These are phyloP conservation scores for Nibea albiflora DNA, from an alignment of 2,113 vertebrate species.

Conservation along the genomic window DNA sequence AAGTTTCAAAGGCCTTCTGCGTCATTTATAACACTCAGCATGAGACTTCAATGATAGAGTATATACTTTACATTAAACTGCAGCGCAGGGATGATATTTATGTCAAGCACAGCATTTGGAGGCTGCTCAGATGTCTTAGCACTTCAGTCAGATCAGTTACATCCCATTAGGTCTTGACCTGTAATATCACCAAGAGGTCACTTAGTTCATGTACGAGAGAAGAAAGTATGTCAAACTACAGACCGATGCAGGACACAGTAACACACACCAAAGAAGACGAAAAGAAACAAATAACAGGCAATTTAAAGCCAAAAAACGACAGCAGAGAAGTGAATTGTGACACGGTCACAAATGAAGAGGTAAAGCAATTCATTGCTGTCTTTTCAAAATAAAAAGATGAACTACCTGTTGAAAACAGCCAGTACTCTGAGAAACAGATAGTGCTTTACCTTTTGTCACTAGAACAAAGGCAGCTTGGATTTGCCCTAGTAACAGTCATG, in stretches of 20 bases:
- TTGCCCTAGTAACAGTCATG: not conserved
- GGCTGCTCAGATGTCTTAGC: not conserved
- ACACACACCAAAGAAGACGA: not conserved
- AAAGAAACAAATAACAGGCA: not conserved
- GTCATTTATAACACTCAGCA: not conserved
- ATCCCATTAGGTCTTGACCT: not conserved
- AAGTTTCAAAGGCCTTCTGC: not conserved
- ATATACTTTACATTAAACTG: not conserved
- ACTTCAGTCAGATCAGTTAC: conserved; percentile 14
- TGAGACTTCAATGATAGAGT: not conserved
- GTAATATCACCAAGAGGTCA: conserved; percentile 1
- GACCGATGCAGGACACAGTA: not conserved
- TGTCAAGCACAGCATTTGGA: not conserved
- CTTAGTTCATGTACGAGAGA: conserved; percentile 3
- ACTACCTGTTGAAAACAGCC: not conserved
- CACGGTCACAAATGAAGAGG: not conserved
- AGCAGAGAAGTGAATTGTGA: not conserved
- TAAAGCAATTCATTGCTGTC: not conserved
- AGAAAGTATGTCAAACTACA: not conserved
- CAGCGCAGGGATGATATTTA: not conserved
- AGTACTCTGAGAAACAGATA: not conserved
- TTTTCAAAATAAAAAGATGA: not conserved
- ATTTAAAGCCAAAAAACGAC: not conserved
- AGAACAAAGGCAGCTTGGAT: not conserved
- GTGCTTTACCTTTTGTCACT: not conserved